Evolutionary conservation across 2,888 invertebrate genomes (phyloP), one percentile per base, ranked within the genome.

Genomic region (Eupeodes latifasciatus): DNA sequence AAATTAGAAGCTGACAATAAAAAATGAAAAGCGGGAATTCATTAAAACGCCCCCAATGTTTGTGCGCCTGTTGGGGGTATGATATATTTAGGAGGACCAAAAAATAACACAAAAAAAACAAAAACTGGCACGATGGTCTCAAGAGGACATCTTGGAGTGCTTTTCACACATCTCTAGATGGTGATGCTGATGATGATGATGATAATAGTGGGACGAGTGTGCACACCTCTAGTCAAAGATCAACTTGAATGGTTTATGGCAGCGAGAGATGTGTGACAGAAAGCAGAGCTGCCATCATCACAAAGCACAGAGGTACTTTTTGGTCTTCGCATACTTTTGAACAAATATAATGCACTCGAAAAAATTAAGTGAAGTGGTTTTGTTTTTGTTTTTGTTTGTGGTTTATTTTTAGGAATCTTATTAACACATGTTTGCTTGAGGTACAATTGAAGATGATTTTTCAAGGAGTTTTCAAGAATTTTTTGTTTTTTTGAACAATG

Each of bases 101-200:
- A 11, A n/a, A 40, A 44, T 11, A 1, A 62, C n/a, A 62, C 40
- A 10, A 40, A 55, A 55, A 44, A 55, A 51, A 36, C 36, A 49
- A 49, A 69, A 74, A 66, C 53, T 51, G 11, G 40, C 69, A 62
- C 44, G 88, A 81, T 69, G 78, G 72, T 57, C 78, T 88, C 78
- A 85, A 88, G 88, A 88, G 85, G 88, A 88, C 88, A 88, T 81
- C 78, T 85, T 88, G 55, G 81, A 88, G 88, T 88, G 88, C 88
- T 88, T 88, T 88, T 88, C 88, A 88, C 85, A 88, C 88, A 88
- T 88, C 72, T 85, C 88, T 88, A 88, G 85, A 81, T 66, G 66
- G 66, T 66, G 47, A 19, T n/a, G 19, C 19, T 81, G 87, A 74
- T 77, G 85, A 77, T 59, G 83, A 49, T 66, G 81, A 53, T 69